phyloP scores from a whole-genome alignment of 1,140 invertebrate species.

The Ruditapes philippinarum region DNA sequence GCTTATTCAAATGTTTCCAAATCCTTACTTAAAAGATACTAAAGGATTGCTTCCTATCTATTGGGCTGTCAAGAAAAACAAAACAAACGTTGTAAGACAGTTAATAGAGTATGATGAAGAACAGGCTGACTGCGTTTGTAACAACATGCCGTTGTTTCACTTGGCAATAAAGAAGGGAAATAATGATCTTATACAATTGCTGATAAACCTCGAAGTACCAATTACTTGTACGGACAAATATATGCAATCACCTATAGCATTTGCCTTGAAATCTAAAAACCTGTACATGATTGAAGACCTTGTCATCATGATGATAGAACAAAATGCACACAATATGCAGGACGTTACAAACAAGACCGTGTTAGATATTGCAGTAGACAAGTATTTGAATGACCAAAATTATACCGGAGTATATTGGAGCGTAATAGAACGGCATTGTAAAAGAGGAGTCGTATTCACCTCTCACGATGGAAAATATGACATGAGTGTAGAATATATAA shows the following conservation, averaged over 20 bases:
- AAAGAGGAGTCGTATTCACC: no score
- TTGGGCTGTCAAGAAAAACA: neutral
- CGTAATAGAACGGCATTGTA: no score
- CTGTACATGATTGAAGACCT: neutral
- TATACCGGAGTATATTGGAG: no score
- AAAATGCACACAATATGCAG: neutral
- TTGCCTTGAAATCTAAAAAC: neutral
- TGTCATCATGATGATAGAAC: neutral
- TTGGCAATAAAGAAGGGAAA: neutral
- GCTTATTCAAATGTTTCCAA: neutral
- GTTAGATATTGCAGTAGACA: neutral
- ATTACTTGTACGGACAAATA: neutral
- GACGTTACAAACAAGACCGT: neutral
- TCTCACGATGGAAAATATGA: no score
- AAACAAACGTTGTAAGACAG: neutral
- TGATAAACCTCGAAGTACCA: neutral
- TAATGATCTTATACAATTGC: neutral
- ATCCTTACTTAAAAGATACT: neutral
- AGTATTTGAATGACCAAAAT: no score
- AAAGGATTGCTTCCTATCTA: neutral
- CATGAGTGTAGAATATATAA: no score
- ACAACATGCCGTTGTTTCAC: neutral
- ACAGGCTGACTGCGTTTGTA: neutral
- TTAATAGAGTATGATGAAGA: neutral
- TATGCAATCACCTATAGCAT: neutral